Evolutionary conservation across 2,113 vertebrate species (phyloP).

Genomic region (Mugil cephalus): DNA sequence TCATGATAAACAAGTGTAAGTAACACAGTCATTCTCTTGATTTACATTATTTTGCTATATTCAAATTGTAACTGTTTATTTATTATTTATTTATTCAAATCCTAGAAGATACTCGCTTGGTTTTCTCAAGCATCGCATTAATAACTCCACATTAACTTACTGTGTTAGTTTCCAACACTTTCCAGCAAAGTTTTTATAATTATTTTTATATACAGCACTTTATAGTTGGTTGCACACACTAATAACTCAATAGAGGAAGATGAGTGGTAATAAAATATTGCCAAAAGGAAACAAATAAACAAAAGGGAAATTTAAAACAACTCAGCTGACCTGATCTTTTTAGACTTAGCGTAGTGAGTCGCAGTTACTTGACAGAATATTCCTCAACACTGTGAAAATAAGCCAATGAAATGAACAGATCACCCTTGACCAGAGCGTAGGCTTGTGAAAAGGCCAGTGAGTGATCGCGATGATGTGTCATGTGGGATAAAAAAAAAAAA

Average conservation of each 20-base stretch:
- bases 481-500: conserved; percentile 38
- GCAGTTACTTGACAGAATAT: conserved; percentile 29
- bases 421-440: conserved; percentile 17
- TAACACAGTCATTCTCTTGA: not conserved
- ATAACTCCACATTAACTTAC: no score
- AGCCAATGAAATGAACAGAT: conserved; percentile 35
- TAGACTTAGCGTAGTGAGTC: not conserved
- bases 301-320: no score
- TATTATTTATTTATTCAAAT: no score
- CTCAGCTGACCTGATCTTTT: not conserved
- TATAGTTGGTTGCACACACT: conserved; percentile 4
- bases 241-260: not conserved
- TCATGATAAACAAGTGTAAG: conserved; percentile 23
- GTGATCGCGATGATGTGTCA: conserved; percentile 51
- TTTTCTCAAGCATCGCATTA: no score
- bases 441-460: conserved; percentile 36
- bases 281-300: not conserved
- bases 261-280: conserved; percentile 6
- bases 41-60: no score
- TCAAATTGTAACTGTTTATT: no score
- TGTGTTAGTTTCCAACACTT: no score
- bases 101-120: no score
- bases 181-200: no score
- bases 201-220: no score
- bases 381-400: conserved; percentile 20